A percentile compares a stretch with the other conserved stretches of the same genome.
Conservation (phyloP, 2,888 invertebrate genomes). For the Leptinotarsa juncta region DNA sequence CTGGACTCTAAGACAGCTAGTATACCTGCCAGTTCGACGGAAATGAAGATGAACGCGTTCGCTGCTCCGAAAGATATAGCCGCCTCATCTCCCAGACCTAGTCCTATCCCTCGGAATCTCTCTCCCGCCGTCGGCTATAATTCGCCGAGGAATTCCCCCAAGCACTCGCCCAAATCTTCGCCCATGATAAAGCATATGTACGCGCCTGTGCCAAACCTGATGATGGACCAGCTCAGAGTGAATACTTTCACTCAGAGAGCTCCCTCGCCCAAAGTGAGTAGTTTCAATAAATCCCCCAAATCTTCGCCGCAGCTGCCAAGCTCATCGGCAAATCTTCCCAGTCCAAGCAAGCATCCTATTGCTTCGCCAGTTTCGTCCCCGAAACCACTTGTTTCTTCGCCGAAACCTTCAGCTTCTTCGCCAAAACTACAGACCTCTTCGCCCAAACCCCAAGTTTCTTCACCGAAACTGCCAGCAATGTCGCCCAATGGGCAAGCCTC, state of each 20-base stretch:
- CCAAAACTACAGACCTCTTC: constrained; percentile 22
- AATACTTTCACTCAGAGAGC: constrained; percentile 39
- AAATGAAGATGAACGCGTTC: constrained; percentile 17
- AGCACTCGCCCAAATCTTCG: constrained; percentile 55
- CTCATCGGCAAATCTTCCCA: constrained; percentile 28
- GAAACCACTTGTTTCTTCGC: constrained; percentile 21
- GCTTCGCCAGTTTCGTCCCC: constrained; percentile 25
- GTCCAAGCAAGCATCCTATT: constrained; percentile 23
- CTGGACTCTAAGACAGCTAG: no score
- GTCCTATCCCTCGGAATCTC: constrained; percentile 34
- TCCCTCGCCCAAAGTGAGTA: constrained; percentile 38
- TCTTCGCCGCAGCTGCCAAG: constrained; percentile 27
- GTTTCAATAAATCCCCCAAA: constrained; percentile 37
- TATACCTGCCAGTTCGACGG: constrained; percentile 37
- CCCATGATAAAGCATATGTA: constrained; percentile 54
- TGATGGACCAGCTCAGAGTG: constrained; percentile 42
- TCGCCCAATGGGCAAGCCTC: constrained; percentile 21
- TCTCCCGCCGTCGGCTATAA: constrained; percentile 35
- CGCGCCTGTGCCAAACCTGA: constrained; percentile 45
- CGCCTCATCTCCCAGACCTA: constrained; percentile 37
- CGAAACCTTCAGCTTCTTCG: constrained; percentile 25
- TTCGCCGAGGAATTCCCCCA: constrained; percentile 47
- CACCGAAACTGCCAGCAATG: constrained; percentile 26
- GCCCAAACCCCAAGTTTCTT: constrained; percentile 8
- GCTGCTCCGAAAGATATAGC: constrained; percentile 22